A percentile compares a stretch with the other conserved stretches of the same genome.
Evolutionary conservation across 2,113 vertebrate genomes (phyloP).

Genomic region (Campylomormyrus numenius): DNA sequence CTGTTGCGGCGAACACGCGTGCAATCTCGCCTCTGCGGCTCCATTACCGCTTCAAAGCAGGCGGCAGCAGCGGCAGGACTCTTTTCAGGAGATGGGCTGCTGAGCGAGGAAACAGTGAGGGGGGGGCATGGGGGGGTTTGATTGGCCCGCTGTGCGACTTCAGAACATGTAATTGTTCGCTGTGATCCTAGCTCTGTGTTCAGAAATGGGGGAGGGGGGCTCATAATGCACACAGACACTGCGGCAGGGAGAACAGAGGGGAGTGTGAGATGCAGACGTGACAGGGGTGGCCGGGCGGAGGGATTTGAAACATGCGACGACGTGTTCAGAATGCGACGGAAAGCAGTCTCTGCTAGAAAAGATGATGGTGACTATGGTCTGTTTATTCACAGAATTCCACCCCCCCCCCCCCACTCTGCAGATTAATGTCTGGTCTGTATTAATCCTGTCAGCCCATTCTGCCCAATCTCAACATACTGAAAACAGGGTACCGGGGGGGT

Average conservation of each 20-base stretch:
- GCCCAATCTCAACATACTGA: background rate
- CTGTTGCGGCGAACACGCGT: conserved; percentile 62
- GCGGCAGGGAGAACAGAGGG: background rate
- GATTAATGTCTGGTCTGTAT: background rate
- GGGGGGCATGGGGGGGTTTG: conserved; percentile 21
- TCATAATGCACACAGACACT: background rate
- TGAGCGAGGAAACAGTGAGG: conserved; percentile 41
- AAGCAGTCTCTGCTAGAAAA: background rate
- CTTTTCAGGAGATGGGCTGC: conserved; percentile 30
- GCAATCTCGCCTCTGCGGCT: conserved; percentile 63
- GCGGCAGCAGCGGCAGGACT: background rate
- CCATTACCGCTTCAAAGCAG: conserved; percentile 56
- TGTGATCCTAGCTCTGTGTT: background rate
- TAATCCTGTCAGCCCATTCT: background rate
- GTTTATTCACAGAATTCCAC: background rate
- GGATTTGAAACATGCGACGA: background rate
- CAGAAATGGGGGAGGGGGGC: background rate
- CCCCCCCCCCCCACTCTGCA: background rate
- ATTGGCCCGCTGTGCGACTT: background rate
- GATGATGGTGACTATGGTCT: background rate
- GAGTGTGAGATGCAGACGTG: background rate
- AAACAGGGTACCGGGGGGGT: background rate
- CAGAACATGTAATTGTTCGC: conserved; percentile 13
- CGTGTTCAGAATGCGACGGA: background rate
- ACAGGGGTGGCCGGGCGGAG: background rate